Evolutionary conservation across 1,140 invertebrate species (phyloP).

Genomic region (Maniola jurtina): DNA sequence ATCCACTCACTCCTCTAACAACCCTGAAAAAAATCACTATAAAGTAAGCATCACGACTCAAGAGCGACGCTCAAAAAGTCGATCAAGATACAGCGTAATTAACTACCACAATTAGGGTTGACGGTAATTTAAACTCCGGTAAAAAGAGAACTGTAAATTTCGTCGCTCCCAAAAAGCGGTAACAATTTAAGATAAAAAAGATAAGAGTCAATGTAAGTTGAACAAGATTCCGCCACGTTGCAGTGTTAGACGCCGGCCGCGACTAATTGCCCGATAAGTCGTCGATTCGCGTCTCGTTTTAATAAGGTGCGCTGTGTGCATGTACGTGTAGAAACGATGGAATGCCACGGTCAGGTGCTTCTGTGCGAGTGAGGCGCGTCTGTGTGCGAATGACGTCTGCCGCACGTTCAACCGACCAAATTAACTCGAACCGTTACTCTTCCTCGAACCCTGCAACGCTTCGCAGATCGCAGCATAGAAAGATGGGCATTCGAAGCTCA

Average conservation of each 20-base stretch:
- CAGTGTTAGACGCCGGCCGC: constrained; percentile 65
- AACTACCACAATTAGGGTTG: constrained; percentile 30
- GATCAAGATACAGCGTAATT: constrained; percentile 32
- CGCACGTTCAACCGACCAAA: constrained; percentile 53
- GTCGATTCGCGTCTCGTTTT: constrained; percentile 78
- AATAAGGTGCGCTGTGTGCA: constrained; percentile 73
- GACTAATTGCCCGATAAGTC: constrained; percentile 78
- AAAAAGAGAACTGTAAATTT: constrained; percentile 31
- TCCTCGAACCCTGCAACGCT: constrained; percentile 23
- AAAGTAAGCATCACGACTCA: not conserved
- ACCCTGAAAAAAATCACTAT: not conserved
- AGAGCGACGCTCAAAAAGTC: constrained; percentile 17
- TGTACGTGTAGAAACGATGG: constrained; percentile 69
- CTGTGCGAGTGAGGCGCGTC: constrained; percentile 42
- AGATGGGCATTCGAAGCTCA: constrained; percentile 48
- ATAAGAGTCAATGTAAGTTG: constrained; percentile 59
- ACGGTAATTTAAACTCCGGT: constrained; percentile 30
- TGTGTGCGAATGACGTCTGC: constrained; percentile 75
- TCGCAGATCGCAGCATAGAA: constrained; percentile 26
- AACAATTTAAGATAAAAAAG: constrained; percentile 34
- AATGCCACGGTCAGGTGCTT: constrained; percentile 69
- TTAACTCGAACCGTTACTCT: constrained; percentile 44
- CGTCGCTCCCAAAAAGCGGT: constrained; percentile 29
- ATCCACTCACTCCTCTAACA: not conserved
- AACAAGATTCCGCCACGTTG: constrained; percentile 51